Evolutionary conservation across 92 coral and sea anemone genomes (phyloP).

Genomic region (Virgularia gustaviana): DNA sequence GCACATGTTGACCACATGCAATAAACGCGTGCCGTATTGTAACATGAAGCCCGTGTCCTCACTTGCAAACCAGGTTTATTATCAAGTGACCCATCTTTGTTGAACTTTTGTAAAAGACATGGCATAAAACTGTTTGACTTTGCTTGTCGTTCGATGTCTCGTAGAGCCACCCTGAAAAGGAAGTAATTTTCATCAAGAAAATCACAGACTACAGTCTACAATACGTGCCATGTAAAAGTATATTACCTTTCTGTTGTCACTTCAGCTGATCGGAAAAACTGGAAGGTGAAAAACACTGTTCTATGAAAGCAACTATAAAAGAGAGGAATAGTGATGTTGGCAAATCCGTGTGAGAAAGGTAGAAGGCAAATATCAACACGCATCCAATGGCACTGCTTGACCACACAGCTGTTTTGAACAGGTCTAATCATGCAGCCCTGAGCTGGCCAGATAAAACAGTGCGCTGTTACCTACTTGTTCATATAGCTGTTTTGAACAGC

Average conservation of each 20-base stretch:
- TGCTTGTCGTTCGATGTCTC: slow-evolving; percentile 29
- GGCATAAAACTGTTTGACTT: slow-evolving; percentile 44
- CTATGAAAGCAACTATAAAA: slow-evolving; percentile 75
- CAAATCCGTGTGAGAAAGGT: too few relatives aligned
- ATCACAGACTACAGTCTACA: background rate
- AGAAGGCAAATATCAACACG: too few relatives aligned
- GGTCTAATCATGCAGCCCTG: too few relatives aligned
- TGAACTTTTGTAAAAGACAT: slow-evolving; percentile 66
- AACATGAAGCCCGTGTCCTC: too few relatives aligned
- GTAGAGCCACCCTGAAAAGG: slow-evolving; percentile 42
- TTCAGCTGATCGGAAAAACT: slow-evolving; percentile 90
- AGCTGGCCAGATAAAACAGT: too few relatives aligned
- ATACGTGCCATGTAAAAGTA: background rate
- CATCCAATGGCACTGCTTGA: too few relatives aligned
- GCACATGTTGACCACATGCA: too few relatives aligned
- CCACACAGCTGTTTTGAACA: too few relatives aligned
- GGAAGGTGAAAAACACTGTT: slow-evolving; percentile 90
- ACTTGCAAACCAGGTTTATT: slow-evolving; percentile 89
- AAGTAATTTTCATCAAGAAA: background rate
- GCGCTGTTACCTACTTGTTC: too few relatives aligned
- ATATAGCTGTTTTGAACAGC: too few relatives aligned
- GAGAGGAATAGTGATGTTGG: too few relatives aligned
- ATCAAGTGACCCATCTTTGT: slow-evolving; percentile 70
- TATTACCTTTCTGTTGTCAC: slow-evolving; percentile 86
- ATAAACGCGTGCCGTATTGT: too few relatives aligned